Percentiles rank a stretch among this genome's conserved stretches.
Conservation (phyloP, 92 coral and sea anemone genomes). For the Bergia puertoricense region DNA sequence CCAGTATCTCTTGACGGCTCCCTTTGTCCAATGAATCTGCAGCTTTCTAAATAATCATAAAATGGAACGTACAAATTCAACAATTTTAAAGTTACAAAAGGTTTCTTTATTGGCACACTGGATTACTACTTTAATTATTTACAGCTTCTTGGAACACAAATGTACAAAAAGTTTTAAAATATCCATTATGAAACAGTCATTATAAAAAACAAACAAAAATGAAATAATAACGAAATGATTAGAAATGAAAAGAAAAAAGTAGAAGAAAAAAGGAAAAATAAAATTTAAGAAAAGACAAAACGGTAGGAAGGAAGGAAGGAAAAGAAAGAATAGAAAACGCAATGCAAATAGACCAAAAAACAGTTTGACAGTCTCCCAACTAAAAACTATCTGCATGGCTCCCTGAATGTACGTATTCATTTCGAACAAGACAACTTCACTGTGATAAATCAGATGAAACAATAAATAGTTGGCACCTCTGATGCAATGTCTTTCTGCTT, state of each 20-base stretch:
- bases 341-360: no score
- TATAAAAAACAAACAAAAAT: no score
- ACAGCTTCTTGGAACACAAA: no score
- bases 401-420: neutral
- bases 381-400: neutral
- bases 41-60: conserved; percentile 67
- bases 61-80: neutral
- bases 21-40: conserved; percentile 84
- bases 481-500: conserved; percentile 94
- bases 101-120: neutral
- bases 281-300: no score
- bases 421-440: neutral
- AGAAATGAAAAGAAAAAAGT: neutral
- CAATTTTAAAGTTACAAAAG: neutral
- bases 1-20: conserved; percentile 86
- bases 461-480: conserved; percentile 59
- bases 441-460: neutral
- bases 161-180: no score
- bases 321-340: no score
- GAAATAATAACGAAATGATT: neutral
- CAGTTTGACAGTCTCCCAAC: neutral
- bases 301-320: no score
- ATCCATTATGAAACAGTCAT: no score
- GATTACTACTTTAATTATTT: neutral
- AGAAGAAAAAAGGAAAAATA: no score